A percentile compares a stretch with the other conserved stretches of the same genome.
Conservation (phyloP, 2,888 invertebrate genomes). For the Polydrusus cervinus region DNA sequence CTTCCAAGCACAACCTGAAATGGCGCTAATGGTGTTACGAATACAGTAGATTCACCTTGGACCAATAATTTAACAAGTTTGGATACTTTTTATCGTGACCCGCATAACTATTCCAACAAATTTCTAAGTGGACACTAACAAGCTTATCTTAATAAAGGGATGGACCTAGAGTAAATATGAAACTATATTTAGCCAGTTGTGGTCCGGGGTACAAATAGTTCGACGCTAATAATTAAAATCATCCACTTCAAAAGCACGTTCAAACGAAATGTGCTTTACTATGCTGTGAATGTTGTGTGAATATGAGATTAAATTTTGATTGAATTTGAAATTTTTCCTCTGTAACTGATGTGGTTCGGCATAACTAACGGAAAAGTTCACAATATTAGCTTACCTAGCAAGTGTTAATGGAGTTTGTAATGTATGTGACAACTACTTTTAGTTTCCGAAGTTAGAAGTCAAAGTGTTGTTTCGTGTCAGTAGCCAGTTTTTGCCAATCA, state of each 20-base stretch:
- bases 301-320: constrained; percentile 55
- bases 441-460: no score
- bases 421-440: no score
- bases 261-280: constrained; percentile 53
- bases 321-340: constrained; percentile 53
- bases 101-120: constrained; percentile 44
- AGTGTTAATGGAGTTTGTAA: no score
- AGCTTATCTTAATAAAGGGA: constrained; percentile 49
- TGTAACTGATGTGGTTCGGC: constrained; percentile 35
- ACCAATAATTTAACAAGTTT: not conserved
- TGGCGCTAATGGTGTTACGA: no score
- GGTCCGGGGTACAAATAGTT: constrained; percentile 47
- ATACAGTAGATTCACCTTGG: no score
- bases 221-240: constrained; percentile 54
- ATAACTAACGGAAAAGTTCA: constrained; percentile 30
- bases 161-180: constrained; percentile 51
- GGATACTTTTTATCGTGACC: constrained; percentile 26
- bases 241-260: constrained; percentile 54
- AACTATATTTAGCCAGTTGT: constrained; percentile 52
- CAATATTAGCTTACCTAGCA: not conserved
- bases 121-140: constrained; percentile 43
- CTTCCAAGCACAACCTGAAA: no score
- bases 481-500: no score
- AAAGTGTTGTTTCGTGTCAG: no score
- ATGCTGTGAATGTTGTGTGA: constrained; percentile 52